Evolutionary conservation across 2,888 invertebrate genomes (phyloP).

Genomic region (Lampropteryx suffumata): DNA sequence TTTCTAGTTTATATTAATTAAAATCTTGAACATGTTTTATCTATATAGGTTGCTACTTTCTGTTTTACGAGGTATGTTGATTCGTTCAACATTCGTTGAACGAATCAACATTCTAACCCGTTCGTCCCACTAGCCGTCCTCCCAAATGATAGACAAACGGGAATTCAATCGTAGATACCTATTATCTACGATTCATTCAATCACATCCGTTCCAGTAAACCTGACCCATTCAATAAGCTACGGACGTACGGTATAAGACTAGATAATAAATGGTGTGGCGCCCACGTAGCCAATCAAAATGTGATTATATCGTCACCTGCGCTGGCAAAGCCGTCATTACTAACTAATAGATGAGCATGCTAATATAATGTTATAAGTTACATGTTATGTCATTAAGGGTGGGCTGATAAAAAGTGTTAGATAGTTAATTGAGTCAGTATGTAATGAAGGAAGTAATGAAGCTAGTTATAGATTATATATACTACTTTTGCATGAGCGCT

Average conservation of each 20-base stretch:
- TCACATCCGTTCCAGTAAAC: constrained; percentile 15
- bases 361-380: constrained; percentile 38
- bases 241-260: constrained; percentile 18
- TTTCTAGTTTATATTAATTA: too few relatives aligned
- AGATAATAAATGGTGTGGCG: constrained; percentile 25
- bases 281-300: constrained; percentile 26
- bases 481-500: too few relatives aligned
- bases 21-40: too few relatives aligned
- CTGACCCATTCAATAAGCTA: constrained; percentile 21
- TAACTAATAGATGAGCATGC: constrained; percentile 38
- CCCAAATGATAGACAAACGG: not conserved
- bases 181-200: not conserved
- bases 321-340: constrained; percentile 24
- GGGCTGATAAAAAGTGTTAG: constrained; percentile 32
- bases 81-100: too few relatives aligned
- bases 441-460: constrained; percentile 16
- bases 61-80: too few relatives aligned
- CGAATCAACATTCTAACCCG: not conserved
- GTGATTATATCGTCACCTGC: constrained; percentile 29
- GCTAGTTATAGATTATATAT: not conserved
- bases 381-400: constrained; percentile 39
- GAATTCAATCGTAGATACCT: not conserved
- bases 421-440: constrained; percentile 19
- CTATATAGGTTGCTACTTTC: too few relatives aligned
- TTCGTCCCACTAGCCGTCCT: not conserved